phyloP scores from a whole-genome alignment of 2,797 vertebrate genomes.

The Cyclopterus lumpus region DNA sequence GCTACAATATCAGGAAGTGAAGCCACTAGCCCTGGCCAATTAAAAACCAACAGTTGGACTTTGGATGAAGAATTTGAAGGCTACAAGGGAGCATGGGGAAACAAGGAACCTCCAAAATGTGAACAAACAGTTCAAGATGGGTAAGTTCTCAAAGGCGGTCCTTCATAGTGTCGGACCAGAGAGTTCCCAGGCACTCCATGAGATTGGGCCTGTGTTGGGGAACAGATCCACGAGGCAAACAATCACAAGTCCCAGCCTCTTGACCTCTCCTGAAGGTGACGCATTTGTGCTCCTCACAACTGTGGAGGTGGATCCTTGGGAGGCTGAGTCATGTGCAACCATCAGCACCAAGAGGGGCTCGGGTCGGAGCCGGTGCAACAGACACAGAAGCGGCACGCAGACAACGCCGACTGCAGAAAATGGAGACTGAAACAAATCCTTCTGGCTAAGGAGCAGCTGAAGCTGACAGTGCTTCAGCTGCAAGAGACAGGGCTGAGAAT shows the following conservation, averaged over 20 bases:
- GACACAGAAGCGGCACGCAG: not conserved
- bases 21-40: not conserved
- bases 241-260: no score
- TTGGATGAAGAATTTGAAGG: not conserved
- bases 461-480: not conserved
- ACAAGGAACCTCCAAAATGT: not conserved
- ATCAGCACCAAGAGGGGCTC: not conserved
- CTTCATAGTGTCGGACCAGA: no score
- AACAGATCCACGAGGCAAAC: no score
- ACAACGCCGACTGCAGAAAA: not conserved
- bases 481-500: not conserved
- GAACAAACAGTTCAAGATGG: not conserved
- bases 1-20: not conserved
- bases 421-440: not conserved
- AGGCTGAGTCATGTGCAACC: not conserved
- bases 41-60: not conserved
- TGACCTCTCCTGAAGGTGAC: not conserved
- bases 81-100: not conserved
- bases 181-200: no score
- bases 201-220: no score
- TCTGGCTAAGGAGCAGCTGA: not conserved
- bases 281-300: not conserved
- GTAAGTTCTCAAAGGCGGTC: no score
- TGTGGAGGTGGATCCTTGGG: not conserved
- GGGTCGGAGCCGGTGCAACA: not conserved